These are phyloP conservation scores for Oedothorax gibbosus DNA, from an alignment of 1,140 invertebrate species.

Conservation along the genomic window DNA sequence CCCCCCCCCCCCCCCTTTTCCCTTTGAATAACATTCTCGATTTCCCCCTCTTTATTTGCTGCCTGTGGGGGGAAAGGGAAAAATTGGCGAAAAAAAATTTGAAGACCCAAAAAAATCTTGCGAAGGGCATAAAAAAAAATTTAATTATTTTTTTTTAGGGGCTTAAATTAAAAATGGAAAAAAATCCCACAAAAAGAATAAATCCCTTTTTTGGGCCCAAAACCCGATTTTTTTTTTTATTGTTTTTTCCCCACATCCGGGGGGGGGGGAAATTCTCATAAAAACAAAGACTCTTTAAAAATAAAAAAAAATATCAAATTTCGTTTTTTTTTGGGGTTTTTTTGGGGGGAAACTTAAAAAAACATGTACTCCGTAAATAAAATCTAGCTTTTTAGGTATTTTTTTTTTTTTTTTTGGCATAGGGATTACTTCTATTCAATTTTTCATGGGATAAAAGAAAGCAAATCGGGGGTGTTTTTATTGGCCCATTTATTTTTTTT, in stretches of 20 bases:
- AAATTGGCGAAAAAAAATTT: background rate
- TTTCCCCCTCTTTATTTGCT: background rate
- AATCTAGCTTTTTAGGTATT: no score
- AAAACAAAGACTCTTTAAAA: constrained; percentile 31
- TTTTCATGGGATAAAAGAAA: no score
- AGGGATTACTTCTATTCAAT: no score
- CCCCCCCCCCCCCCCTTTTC: no score
- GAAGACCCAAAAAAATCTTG: constrained; percentile 19
- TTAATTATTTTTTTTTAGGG: constrained; percentile 33
- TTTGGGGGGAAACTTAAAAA: constrained; percentile 1
- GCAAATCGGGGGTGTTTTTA: no score
- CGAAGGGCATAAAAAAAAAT: constrained; percentile 47
- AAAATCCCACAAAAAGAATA: constrained; percentile 10
- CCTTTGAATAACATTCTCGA: constrained; percentile 17
- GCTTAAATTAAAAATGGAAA: constrained; percentile 18
- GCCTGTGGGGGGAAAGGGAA: background rate
- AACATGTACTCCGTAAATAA: background rate
- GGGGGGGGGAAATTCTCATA: constrained; percentile 26
- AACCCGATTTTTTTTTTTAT: constrained; percentile 20
- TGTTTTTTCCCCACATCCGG: constrained; percentile 34
- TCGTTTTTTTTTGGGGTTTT: background rate
- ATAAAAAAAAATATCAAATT: background rate
- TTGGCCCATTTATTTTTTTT: no score
- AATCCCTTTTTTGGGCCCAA: constrained; percentile 40
- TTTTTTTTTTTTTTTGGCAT: no score